Base-by-base conservation (phyloP, 2,797 vertebrate species). In the Philypnodon macrostomus region DNA sequence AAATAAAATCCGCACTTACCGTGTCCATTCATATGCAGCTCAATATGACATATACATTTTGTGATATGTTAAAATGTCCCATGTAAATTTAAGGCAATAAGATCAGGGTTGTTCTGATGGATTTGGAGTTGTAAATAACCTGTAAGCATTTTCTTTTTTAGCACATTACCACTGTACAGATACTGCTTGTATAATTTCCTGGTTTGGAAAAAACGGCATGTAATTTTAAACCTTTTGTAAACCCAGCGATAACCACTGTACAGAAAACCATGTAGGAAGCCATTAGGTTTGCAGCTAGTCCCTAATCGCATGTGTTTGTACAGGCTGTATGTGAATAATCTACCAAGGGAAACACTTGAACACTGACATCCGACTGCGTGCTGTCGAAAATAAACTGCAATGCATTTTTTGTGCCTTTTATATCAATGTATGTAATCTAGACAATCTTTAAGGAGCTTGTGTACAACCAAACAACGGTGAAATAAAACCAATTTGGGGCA, bases 371-470 rank as follows among this genome's bases (percentile, higher is more conserved):
- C 81, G 86, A 90, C 88, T 92, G 89, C 77, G 88, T 89, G 80
- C 89, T 89, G 75, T 85, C 86, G 84, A 90, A 62, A 73, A 83
- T 70, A 77, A 86, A 79, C 72, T 91, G 91, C 90, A 89, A 92
- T 92, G 93, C 92, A 92, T 93, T 89, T 93, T 89, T 89, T 93
- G 95, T 97, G 95, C 95, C 94, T 98, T 98, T 94, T 95, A 88
- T 90, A 93, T 93, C 87, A 91, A 91, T 93, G 88, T 95, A 91
- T 94, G 91, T 93, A 90, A 92, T 92, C 90, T 90, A 94, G 93
- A 97, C 94, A 96, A 96, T 97, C 94, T 91, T 91, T 80, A 91
- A 88, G 26, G 72, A 84, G 92, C 92, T 94, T 93, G 91, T 96
- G 91, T 93, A 91, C 87, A 92, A 93, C 91, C 88, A 91, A 92